A percentile compares a stretch with the other conserved stretches of the same genome.
Conservation (phyloP, 2,797 vertebrate genomes). For the Falco naumanni region DNA sequence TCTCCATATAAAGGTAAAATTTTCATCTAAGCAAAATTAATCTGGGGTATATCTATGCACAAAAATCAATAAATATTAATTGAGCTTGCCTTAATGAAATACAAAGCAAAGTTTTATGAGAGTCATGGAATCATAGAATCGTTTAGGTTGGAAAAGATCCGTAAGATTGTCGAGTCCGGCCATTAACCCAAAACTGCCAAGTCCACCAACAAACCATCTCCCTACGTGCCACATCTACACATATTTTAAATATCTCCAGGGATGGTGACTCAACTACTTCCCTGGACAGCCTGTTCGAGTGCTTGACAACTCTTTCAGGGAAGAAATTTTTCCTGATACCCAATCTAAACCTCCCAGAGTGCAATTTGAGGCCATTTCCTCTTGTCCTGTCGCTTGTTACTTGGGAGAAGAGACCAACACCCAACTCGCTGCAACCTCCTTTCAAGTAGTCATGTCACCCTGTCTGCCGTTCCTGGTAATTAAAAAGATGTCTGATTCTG, state of each 20-base stretch:
- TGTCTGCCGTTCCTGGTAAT: slow-evolving; percentile 50
- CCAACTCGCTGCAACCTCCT: neutral
- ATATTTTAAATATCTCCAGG: neutral
- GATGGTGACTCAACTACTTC: neutral
- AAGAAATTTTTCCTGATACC: neutral
- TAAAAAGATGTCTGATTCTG: slow-evolving; percentile 54
- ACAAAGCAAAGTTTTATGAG: neutral
- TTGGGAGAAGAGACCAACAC: neutral
- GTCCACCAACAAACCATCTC: neutral
- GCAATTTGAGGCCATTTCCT: neutral
- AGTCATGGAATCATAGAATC: neutral
- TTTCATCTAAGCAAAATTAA: slow-evolving; percentile 17
- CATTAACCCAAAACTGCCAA: neutral
- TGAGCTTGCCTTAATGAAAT: slow-evolving; percentile 39
- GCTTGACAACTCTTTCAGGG: neutral
- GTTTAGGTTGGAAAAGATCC: neutral
- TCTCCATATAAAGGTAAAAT: neutral
- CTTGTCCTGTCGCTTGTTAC: neutral
- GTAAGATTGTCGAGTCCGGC: neutral
- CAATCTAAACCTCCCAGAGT: neutral
- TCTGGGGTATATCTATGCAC: neutral
- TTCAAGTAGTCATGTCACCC: slow-evolving; percentile 17
- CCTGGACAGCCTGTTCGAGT: neutral
- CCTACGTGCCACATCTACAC: neutral
- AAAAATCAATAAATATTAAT: slow-evolving; percentile 17